These are phyloP conservation scores for Boloria euphrosyne DNA, from an alignment of 2,888 invertebrate genomes.

Conservation along the genomic window DNA sequence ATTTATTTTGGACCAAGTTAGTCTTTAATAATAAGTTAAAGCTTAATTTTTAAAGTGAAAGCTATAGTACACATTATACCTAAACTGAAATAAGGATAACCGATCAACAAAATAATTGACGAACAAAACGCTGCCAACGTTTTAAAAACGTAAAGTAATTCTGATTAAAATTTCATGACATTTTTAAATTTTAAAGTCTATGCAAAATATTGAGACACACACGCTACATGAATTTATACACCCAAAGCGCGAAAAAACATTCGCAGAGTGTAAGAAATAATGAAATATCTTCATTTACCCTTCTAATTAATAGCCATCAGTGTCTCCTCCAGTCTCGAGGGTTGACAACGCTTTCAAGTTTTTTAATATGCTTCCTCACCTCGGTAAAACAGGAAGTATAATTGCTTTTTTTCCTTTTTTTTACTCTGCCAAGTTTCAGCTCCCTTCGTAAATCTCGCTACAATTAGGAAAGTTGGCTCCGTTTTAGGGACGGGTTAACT, in stretches of 20 bases:
- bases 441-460: conserved; percentile 64
- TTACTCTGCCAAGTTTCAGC: conserved; percentile 60
- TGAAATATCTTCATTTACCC: conserved; percentile 78
- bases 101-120: not conserved
- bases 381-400: conserved; percentile 75
- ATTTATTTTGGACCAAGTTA: no score
- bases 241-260: conserved; percentile 43
- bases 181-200: conserved; percentile 17
- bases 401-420: conserved; percentile 68
- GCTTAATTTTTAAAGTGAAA: no score
- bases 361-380: conserved; percentile 82
- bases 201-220: conserved; percentile 16
- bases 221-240: conserved; percentile 20
- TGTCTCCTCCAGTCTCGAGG: conserved; percentile 77
- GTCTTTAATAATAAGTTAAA: no score
- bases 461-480: conserved; percentile 58
- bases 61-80: no score
- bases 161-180: conserved; percentile 3
- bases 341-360: conserved; percentile 78
- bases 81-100: no score
- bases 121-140: conserved; percentile 1
- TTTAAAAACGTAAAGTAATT: conserved; percentile 5
- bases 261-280: conserved; percentile 67
- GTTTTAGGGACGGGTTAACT: conserved; percentile 39
- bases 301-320: conserved; percentile 82